Evolutionary conservation across 2,113 vertebrate genomes (phyloP), one percentile per base, ranked within the genome.

Genomic region (Aspiorhynchus laticeps): DNA sequence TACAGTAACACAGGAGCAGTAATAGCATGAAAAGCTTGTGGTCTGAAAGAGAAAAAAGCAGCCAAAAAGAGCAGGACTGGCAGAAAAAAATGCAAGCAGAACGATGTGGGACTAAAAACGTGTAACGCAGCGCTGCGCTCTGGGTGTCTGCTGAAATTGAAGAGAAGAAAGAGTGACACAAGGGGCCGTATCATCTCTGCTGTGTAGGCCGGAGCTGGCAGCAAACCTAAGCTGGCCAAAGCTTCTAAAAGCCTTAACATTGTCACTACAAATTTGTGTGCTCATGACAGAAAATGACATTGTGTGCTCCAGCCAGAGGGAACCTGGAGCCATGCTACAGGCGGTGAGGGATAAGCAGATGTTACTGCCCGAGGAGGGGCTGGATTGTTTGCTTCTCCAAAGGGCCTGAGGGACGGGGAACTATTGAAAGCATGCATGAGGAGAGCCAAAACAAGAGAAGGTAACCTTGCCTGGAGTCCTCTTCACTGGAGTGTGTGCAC

Each of bases 211-310:
- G 87, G 51, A 90, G 36, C 78, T 89, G 90, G 89, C 85, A 87
- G 88, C 38, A 74, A 69, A 83, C 59, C 81, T 91, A 89, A 86
- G 86, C 90, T 93, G 90, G 88, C 85, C 90, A 94, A 92, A 90
- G 83, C 88, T 91, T 88, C 84, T 91, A 92, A 91, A 93, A 91
- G 87, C 88, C 88, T 87, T 89, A 92, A 87, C 92, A 94, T 94
- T 95, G 94, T 95, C 94, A 94, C 91, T 94, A 94, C 93, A 94
- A 92, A 95, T 95, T 94, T 95, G 90, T 92, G 91, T 93, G 94
- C 94, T 94, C 91, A 88, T 94, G 94, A 95, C 93, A 95, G 94
- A 93, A 90, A 94, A 95, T 96, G 93, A 95, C 94, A 95, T 94
- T 94, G 94, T 93, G 93, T 93, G 91, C 91, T 81, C 89, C 91